phyloP scores from a whole-genome alignment of 2,797 vertebrate genomes.

The Garrulus glandarius region DNA sequence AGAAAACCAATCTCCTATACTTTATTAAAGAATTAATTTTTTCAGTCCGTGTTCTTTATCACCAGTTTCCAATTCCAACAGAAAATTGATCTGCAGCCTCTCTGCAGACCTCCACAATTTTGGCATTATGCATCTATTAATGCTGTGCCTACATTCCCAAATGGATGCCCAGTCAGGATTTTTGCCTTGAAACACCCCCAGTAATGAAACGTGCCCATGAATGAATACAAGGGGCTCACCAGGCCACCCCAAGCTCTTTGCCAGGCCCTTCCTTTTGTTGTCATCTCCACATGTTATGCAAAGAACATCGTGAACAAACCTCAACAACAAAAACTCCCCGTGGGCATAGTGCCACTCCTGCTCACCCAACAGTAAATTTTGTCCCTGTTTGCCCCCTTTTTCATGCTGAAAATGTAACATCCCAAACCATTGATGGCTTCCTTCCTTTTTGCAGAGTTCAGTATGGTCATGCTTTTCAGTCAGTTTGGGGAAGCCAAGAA shows the following conservation, averaged over 20 bases:
- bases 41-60: not conserved
- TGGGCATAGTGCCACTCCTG: not conserved
- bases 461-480: slow-evolving; percentile 2
- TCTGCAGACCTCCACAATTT: not conserved
- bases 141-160: not conserved
- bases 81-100: not conserved
- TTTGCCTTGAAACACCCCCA: not conserved
- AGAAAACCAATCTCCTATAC: not conserved
- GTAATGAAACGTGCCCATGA: not conserved
- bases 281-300: not conserved
- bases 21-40: not conserved
- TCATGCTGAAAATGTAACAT: not conserved
- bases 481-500: slow-evolving; percentile 9
- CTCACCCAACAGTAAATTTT: not conserved
- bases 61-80: not conserved
- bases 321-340: not conserved
- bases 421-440: not conserved
- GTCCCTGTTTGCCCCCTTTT: slow-evolving; percentile 7
- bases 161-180: not conserved
- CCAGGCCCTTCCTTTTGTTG: not conserved
- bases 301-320: not conserved
- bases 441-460: slow-evolving; percentile 39
- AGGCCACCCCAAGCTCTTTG: not conserved
- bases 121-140: not conserved
- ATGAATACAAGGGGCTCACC: not conserved